phyloP scores from a whole-genome alignment of 2,113 vertebrate genomes.

The Xiphophorus hellerii region DNA sequence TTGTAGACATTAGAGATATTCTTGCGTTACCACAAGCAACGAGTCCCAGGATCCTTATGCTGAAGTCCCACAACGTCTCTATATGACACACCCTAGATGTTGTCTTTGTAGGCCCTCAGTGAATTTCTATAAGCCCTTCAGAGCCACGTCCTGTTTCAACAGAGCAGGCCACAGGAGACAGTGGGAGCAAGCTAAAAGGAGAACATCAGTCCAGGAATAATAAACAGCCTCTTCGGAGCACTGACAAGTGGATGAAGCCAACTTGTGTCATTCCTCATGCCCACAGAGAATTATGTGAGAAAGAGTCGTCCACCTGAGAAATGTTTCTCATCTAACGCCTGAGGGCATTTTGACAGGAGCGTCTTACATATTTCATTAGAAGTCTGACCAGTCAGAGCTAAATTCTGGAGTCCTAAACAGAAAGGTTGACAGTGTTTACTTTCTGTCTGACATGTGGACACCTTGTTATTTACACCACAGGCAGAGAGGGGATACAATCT shows the following conservation, averaged over 20 bases:
- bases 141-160: conserved; percentile 63
- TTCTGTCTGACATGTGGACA: conserved; percentile 24
- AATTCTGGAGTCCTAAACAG: conserved; percentile 36
- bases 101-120: conserved; percentile 5
- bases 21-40: background rate
- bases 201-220: conserved; percentile 69
- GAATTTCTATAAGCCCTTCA: conserved; percentile 49
- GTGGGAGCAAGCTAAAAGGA: conserved; percentile 61
- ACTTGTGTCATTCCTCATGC: conserved; percentile 12
- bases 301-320: conserved; percentile 34
- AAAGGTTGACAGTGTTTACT: conserved; percentile 44
- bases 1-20: background rate
- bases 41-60: conserved; percentile 29
- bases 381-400: conserved; percentile 16
- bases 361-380: conserved; percentile 55
- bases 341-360: conserved; percentile 46
- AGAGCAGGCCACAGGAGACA: conserved; percentile 67
- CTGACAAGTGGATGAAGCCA: conserved; percentile 54
- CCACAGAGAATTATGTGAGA: conserved; percentile 52
- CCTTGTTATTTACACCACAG: conserved; percentile 30
- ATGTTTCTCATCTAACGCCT: conserved; percentile 43
- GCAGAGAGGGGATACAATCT: background rate
- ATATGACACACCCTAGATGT: conserved; percentile 44
- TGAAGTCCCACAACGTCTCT: conserved; percentile 26
- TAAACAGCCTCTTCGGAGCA: conserved; percentile 63